Conservation (phyloP, 2,888 invertebrate genomes). For the Drosophila trichaetosa region DNA sequence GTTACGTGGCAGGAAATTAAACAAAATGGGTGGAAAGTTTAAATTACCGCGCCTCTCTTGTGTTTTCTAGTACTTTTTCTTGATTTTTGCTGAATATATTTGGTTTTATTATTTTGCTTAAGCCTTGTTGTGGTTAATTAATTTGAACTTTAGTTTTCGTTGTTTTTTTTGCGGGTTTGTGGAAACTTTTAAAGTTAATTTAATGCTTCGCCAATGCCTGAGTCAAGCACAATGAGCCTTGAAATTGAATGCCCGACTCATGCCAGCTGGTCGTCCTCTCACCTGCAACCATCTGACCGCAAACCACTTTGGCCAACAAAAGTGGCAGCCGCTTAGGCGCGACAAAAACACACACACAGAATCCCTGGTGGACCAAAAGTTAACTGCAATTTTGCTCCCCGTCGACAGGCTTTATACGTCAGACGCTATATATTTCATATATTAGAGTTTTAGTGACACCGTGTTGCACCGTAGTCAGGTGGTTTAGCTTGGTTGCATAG, state of each 20-base stretch:
- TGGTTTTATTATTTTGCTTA: constrained; percentile 24
- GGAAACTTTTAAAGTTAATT: constrained; percentile 75
- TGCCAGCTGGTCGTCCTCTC: neutral
- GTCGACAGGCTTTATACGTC: constrained; percentile 39
- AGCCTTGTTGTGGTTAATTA: constrained; percentile 73
- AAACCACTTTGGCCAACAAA: constrained; percentile 44
- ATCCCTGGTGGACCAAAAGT: constrained; percentile 34
- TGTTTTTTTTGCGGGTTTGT: constrained; percentile 40
- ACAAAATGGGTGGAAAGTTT: constrained; percentile 44
- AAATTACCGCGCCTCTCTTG: constrained; percentile 34
- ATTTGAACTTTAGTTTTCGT: constrained; percentile 73
- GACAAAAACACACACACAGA: constrained; percentile 27
- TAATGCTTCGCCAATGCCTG: constrained; percentile 67
- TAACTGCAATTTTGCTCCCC: constrained; percentile 42
- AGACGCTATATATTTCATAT: constrained; percentile 33
- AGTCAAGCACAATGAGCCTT: constrained; percentile 71
- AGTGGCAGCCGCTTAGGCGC: constrained; percentile 55
- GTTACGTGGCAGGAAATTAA: constrained; percentile 50
- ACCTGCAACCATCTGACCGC: constrained; percentile 26
- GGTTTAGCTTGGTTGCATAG: constrained; percentile 36
- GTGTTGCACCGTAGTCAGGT: constrained; percentile 16
- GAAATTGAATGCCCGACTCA: constrained; percentile 53
- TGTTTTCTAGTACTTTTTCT: constrained; percentile 2
- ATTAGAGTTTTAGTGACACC: constrained; percentile 23
- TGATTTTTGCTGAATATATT: constrained; percentile 4